Conservation (phyloP, 37 sponge, comb jelly and placozoan species). For the Beroe ovata region DNA sequence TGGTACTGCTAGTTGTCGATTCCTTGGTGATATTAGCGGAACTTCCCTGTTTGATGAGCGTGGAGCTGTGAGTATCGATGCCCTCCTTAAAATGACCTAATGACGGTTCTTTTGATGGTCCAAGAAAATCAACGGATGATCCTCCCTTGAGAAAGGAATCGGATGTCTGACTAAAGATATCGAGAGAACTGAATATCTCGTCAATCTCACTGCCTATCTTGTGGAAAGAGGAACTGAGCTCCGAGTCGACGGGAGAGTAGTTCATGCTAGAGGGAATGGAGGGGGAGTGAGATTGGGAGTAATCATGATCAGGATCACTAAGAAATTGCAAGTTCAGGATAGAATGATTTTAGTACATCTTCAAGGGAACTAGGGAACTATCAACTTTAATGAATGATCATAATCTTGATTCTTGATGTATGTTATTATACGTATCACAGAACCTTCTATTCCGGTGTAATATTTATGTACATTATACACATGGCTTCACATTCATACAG, state of each 20-base stretch:
- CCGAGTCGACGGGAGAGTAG: constrained; percentile 1
- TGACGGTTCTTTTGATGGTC: neutral
- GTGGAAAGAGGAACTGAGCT: constrained; percentile 7
- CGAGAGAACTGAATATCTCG: constrained; percentile 13
- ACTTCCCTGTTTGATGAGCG: neutral
- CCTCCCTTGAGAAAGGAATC: constrained; percentile 15
- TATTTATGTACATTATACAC: too few relatives aligned
- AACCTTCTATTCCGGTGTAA: too few relatives aligned
- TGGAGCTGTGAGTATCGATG: neutral
- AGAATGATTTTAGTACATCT: too few relatives aligned
- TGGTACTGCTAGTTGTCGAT: neutral
- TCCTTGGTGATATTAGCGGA: neutral
- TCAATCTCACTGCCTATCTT: constrained; percentile 31
- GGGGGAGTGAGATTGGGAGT: too few relatives aligned
- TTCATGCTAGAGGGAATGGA: constrained; percentile 32
- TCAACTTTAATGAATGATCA: too few relatives aligned
- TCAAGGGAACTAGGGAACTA: too few relatives aligned
- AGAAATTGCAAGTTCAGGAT: too few relatives aligned
- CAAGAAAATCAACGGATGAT: constrained; percentile 38
- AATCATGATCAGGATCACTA: too few relatives aligned
- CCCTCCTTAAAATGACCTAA: neutral
- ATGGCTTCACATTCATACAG: too few relatives aligned
- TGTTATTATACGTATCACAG: too few relatives aligned
- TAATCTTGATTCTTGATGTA: too few relatives aligned
- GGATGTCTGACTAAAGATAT: constrained; percentile 21